Evolutionary conservation across 2,113 vertebrate genomes (phyloP).

Genomic region (Poeciliopsis retropinna): DNA sequence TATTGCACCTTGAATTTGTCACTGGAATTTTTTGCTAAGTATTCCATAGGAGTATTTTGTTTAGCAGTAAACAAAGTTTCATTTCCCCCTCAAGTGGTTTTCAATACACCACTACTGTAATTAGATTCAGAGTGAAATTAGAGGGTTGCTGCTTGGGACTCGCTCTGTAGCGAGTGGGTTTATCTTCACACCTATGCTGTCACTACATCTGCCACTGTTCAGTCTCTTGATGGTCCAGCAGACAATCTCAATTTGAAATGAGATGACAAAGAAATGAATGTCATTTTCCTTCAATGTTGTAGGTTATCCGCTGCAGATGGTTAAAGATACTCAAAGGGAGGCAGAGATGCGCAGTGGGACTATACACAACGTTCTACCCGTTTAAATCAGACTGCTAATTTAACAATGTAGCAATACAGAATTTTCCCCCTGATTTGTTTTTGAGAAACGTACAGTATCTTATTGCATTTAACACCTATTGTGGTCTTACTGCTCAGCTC

Average conservation of each 20-base stretch:
- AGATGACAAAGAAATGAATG: conserved; percentile 73
- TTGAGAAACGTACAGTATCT: conserved; percentile 70
- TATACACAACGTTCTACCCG: conserved; percentile 54
- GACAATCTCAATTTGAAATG: conserved; percentile 75
- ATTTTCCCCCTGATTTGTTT: conserved; percentile 45
- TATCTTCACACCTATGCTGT: conserved; percentile 71
- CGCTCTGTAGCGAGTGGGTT: conserved; percentile 66
- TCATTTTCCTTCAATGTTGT: conserved; percentile 67
- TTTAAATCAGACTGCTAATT: conserved; percentile 73
- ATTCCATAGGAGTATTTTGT: conserved; percentile 46
- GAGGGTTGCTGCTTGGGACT: conserved; percentile 70
- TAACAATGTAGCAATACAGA: conserved; percentile 70
- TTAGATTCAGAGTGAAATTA: conserved; percentile 76
- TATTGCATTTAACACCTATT: conserved; percentile 81
- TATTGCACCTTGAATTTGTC: not conserved
- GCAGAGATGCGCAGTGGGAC: conserved; percentile 68
- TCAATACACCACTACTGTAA: conserved; percentile 69
- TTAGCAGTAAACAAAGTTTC: conserved; percentile 73
- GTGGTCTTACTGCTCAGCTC: conserved; percentile 64
- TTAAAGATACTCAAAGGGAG: conserved; percentile 76
- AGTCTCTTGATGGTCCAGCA: conserved; percentile 67
- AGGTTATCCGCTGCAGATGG: conserved; percentile 75
- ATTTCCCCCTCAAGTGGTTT: conserved; percentile 64
- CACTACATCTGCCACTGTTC: conserved; percentile 73
- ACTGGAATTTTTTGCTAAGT: conserved; percentile 22